phyloP scores from a whole-genome alignment of 2,113 vertebrate genomes.

The Sciurus niger region DNA sequence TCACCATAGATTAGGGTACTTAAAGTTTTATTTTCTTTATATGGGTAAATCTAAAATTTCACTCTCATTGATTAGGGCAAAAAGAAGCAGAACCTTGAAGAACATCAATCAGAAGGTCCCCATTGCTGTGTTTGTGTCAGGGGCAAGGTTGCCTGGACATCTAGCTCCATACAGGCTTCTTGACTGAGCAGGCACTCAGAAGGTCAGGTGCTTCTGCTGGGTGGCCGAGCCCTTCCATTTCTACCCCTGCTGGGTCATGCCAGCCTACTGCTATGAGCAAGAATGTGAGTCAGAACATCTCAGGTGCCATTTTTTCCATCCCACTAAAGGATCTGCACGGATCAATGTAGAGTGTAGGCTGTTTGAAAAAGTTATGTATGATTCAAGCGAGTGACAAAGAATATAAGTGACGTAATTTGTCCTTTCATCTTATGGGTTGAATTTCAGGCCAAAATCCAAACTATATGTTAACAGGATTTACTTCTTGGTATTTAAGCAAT shows the following conservation, averaged over 20 bases:
- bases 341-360: constrained; percentile 47
- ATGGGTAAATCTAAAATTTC: neutral
- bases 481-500: constrained; percentile 44
- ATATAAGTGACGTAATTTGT: constrained; percentile 64
- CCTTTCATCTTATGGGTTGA: constrained; percentile 40
- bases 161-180: neutral
- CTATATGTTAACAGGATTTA: constrained; percentile 29
- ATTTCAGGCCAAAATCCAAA: constrained; percentile 64
- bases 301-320: constrained; percentile 24
- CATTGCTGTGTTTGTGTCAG: neutral
- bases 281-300: constrained; percentile 50
- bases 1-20: neutral
- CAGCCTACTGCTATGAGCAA: constrained; percentile 19
- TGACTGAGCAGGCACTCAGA: neutral
- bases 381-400: constrained; percentile 73
- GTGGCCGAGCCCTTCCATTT: neutral
- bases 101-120: neutral
- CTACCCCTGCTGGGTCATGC: neutral
- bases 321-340: constrained; percentile 43
- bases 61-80: neutral
- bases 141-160: neutral
- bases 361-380: constrained; percentile 53
- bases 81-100: neutral
- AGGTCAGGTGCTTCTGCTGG: neutral
- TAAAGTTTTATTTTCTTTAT: neutral